Conservation (phyloP, 2,797 vertebrate genomes). For the Brotula barbata region DNA sequence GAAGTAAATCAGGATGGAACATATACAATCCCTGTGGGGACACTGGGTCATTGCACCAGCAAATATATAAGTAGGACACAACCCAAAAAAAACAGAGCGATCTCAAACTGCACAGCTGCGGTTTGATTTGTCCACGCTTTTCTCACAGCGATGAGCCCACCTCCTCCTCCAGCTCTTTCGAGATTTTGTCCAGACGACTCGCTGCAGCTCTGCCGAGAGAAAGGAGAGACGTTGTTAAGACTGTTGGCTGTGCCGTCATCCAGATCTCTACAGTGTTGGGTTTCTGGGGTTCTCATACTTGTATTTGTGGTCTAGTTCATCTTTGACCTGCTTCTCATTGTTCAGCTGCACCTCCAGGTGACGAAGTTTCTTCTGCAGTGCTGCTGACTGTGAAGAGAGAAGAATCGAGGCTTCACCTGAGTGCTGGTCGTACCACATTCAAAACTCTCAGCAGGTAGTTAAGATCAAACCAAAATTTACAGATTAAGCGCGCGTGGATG, state of each 20-base stretch:
- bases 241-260: too few relatives aligned
- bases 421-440: too few relatives aligned
- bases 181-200: conserved; percentile 88
- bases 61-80: conserved; percentile 21
- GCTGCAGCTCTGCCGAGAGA: conserved; percentile 79
- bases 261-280: not conserved
- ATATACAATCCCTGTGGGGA: not conserved
- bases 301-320: conserved; percentile 87
- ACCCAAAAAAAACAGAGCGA: not conserved
- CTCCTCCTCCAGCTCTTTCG: conserved; percentile 97
- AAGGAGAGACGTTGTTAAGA: not conserved
- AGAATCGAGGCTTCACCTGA: too few relatives aligned
- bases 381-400: conserved; percentile 67
- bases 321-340: conserved; percentile 90
- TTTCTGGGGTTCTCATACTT: conserved; percentile 63
- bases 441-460: not conserved
- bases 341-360: conserved; percentile 90
- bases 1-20: not conserved
- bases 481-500: too few relatives aligned
- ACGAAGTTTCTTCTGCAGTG: conserved; percentile 90
- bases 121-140: not conserved
- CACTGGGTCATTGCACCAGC: conserved; percentile 2
- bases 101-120: conserved; percentile 5
- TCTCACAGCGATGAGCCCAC: conserved; percentile 63
- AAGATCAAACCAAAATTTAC: conserved; percentile 2